Base-by-base conservation (phyloP, 1,140 invertebrate species). In the Drosophila pruinosa region DNA sequence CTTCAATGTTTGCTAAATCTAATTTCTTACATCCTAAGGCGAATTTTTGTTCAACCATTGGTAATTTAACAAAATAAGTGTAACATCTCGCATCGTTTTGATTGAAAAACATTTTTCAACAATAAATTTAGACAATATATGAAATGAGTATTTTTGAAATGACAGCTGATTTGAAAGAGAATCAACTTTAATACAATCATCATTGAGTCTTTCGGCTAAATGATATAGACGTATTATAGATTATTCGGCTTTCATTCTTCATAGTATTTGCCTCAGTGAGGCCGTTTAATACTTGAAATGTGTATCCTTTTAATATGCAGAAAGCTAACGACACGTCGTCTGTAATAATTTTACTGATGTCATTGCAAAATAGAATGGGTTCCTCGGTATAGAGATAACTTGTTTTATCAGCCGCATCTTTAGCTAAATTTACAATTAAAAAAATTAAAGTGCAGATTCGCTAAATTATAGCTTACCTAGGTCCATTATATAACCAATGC, bases 261-360 rank as follows among this genome's bases (percentile, higher is more conserved):
- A 48, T n/a, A 17, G 34, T 19, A 3, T 19, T 41, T 0, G 14
- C 6, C 4, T 47, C 52, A 10, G 2, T 26, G 4, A 65, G 3
- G 7, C 62, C 52, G 26, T 65, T 45, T 6, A 47, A 19, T 2
- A 65, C 52, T 15, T 65, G 50, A 28, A 65, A 65, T 1, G 21
- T 26, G 26, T 57, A 65, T 28, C 62, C 62, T 8, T 10, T 65
- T 7, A 52, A 65, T 38, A 65, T 38, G 8, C 50, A 65, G 14
- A 47, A 56, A 0, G 62, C 6, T 2, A 65, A 31, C 8, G 62
- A 14, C 0, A 31, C 45, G n/a, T 65, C 41, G 24, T 65, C 62
- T 6, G 26, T 7, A 12, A 65, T 24, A 12, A 65, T 56, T 57
- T 36, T 57, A 10, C 62, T 19, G 1, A 64, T 54, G 3, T 64